A percentile compares a stretch with the other conserved stretches of the same genome.
Evolutionary conservation across 2,888 invertebrate species (phyloP).

Genomic region (Ophion obscuratus): DNA sequence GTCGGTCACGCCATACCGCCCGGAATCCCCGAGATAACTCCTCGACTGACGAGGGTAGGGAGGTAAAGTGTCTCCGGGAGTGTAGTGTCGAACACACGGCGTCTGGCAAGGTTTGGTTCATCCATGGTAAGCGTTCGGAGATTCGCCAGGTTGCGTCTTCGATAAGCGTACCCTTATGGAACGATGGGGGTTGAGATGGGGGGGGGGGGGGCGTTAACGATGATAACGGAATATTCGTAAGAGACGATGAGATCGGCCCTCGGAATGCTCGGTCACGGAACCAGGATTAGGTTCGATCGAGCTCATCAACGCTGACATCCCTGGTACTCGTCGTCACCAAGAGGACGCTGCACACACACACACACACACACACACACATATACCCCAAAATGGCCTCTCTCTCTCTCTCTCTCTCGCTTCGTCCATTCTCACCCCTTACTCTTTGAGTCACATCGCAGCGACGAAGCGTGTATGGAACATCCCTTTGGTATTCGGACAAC

Average conservation of each 20-base stretch:
- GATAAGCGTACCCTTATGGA: conserved; percentile 20
- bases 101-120: background rate
- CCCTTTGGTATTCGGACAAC: conserved; percentile 1
- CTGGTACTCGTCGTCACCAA: conserved; percentile 20
- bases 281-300: conserved; percentile 76
- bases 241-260: conserved; percentile 74
- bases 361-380: too few species aligned
- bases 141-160: background rate
- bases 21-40: conserved; percentile 19
- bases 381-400: background rate
- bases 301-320: conserved; percentile 68
- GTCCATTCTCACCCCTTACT: conserved; percentile 37
- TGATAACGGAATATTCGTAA: conserved; percentile 77
- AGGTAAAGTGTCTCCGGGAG: conserved; percentile 32
- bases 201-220: conserved; percentile 72
- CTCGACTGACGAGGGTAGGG: conserved; percentile 33
- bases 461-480: conserved; percentile 12
- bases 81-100: background rate
- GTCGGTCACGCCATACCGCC: conserved; percentile 5
- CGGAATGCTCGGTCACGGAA: conserved; percentile 79
- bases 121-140: background rate
- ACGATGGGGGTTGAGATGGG: background rate
- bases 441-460: conserved; percentile 44
- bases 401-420: conserved; percentile 28
- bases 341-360: conserved; percentile 33